Evolutionary conservation across 2,888 invertebrate genomes (phyloP).

Genomic region (Sialis fuliginosa): DNA sequence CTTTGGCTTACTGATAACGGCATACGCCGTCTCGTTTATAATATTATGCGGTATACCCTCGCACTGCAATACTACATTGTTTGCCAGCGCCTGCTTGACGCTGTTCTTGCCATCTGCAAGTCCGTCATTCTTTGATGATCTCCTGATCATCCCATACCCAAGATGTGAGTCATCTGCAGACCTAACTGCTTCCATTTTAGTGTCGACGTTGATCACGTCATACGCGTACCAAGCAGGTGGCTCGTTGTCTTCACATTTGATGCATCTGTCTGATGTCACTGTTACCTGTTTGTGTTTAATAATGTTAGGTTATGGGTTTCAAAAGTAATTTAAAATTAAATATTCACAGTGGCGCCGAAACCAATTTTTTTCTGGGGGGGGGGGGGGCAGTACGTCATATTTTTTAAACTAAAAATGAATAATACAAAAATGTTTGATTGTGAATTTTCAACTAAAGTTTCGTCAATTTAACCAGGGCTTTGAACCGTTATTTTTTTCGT

Average conservation of each 20-base stretch:
- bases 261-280: too few species aligned
- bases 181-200: conserved; percentile 46
- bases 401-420: too few species aligned
- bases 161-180: conserved; percentile 64
- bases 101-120: conserved; percentile 18
- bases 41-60: conserved; percentile 44
- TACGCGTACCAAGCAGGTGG: conserved; percentile 46
- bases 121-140: conserved; percentile 35
- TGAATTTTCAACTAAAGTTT: too few species aligned
- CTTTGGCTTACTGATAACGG: conserved; percentile 71
- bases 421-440: too few species aligned
- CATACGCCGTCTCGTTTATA: conserved; percentile 64
- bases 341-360: too few species aligned
- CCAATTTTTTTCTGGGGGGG: too few species aligned
- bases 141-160: conserved; percentile 62
- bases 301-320: too few species aligned
- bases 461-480: too few species aligned
- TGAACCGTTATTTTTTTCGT: too few species aligned
- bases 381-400: too few species aligned
- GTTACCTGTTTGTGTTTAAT: too few species aligned
- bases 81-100: conserved; percentile 36
- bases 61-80: conserved; percentile 20
- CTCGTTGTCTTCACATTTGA: neutral
- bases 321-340: too few species aligned
- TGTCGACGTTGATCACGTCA: conserved; percentile 46